Conservation (phyloP, 2,113 vertebrate genomes). For the Platycercus adscitus region DNA sequence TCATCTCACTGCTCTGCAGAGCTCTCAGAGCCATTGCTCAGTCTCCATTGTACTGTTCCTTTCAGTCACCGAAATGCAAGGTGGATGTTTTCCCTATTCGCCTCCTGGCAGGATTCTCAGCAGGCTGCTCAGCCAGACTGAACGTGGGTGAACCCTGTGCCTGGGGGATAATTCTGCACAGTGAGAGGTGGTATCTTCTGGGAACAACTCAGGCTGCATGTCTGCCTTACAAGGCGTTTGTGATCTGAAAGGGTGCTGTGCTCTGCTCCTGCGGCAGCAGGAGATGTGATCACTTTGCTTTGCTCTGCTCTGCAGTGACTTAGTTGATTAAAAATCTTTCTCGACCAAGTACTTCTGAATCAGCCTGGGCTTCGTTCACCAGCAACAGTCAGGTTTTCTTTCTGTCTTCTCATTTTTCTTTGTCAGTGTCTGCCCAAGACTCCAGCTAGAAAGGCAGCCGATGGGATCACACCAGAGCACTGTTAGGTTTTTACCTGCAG, state of each 20-base stretch:
- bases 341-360: neutral
- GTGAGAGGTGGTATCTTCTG: neutral
- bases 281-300: neutral
- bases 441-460: neutral
- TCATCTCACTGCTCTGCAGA: neutral
- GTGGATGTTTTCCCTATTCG: neutral
- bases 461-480: neutral
- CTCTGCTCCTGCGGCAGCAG: neutral
- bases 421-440: accelerated
- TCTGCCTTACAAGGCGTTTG: neutral
- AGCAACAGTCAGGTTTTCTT: neutral
- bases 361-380: neutral
- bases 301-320: constrained; percentile 10
- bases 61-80: neutral
- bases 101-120: neutral
- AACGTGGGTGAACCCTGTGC: neutral
- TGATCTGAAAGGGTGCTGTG: neutral
- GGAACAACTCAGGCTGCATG: neutral
- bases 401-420: neutral
- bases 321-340: neutral
- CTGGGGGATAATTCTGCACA: neutral
- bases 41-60: neutral
- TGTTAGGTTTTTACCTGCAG: neutral
- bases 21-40: neutral
- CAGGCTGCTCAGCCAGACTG: neutral